Evolutionary conservation across 2,888 invertebrate genomes (phyloP).

Genomic region (Tetanocera ferruginea): DNA sequence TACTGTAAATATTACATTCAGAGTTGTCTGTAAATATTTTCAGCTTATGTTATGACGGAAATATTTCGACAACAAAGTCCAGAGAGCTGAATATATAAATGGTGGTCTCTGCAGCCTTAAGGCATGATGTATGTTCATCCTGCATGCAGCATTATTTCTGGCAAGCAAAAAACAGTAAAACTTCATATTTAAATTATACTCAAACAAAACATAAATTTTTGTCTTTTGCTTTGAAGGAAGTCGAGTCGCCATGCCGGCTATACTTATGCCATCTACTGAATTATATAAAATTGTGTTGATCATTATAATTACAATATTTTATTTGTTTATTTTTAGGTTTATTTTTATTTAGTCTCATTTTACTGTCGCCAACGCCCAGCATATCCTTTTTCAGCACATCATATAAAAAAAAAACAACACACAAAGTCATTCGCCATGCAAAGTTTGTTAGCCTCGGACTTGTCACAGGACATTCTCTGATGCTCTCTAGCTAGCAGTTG

Average conservation of each 20-base stretch:
- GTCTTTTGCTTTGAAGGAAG: background rate
- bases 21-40: background rate
- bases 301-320: constrained; percentile 16
- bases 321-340: background rate
- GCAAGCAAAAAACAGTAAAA: too few species aligned
- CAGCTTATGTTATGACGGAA: background rate
- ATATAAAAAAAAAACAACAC: background rate
- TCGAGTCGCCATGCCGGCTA: too few species aligned
- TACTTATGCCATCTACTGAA: background rate
- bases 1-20: background rate
- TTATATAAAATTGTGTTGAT: constrained; percentile 7
- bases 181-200: background rate
- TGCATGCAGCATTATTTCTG: too few species aligned
- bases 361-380: background rate
- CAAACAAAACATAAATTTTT: background rate
- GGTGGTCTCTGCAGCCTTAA: too few species aligned
- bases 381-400: background rate
- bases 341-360: background rate
- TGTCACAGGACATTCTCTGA: background rate
- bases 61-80: background rate
- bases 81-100: background rate
- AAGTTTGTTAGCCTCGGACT: constrained; percentile 22
- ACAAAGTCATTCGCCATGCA: background rate
- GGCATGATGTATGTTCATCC: too few species aligned
- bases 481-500: background rate